These are phyloP conservation scores for Corythornis madagascariensis DNA, from an alignment of 2,113 vertebrate genomes.

Conservation along the genomic window DNA sequence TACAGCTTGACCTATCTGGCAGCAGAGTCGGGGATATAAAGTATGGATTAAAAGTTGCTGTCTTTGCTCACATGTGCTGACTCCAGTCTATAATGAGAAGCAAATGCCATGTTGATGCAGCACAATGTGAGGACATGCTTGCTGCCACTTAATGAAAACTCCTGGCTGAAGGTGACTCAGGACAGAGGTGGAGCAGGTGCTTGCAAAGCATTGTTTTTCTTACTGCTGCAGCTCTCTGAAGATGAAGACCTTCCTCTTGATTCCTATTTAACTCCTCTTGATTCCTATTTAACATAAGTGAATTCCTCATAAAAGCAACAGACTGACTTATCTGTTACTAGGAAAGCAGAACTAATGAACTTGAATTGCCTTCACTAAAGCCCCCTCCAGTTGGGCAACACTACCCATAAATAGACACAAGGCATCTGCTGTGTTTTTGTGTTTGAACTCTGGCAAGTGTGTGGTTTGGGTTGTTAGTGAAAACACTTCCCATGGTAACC, in stretches of 20 bases:
- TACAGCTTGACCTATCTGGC: neutral
- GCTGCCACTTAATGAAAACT: neutral
- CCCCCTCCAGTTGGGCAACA: neutral
- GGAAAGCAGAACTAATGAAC: constrained; percentile 60
- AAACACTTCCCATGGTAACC: constrained; percentile 45
- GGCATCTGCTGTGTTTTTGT: neutral
- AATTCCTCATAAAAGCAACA: constrained; percentile 45
- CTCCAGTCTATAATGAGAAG: neutral
- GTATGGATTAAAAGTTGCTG: neutral
- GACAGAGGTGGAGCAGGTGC: constrained; percentile 23
- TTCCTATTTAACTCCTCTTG: constrained; percentile 16
- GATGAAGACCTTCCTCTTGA: constrained; percentile 42
- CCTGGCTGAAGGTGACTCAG: neutral
- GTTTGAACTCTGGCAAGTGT: neutral
- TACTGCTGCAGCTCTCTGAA: neutral
- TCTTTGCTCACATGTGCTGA: neutral
- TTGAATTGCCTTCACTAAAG: constrained; percentile 1
- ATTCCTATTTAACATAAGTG: neutral
- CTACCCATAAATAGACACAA: neutral
- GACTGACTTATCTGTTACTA: constrained; percentile 28
- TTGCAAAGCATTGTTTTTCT: neutral
- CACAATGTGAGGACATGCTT: neutral
- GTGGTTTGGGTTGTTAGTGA: constrained; percentile 33
- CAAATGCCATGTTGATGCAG: neutral
- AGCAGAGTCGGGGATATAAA: neutral